Conservation (phyloP, 2,888 invertebrate genomes). For the Patella ulyssiponensis region DNA sequence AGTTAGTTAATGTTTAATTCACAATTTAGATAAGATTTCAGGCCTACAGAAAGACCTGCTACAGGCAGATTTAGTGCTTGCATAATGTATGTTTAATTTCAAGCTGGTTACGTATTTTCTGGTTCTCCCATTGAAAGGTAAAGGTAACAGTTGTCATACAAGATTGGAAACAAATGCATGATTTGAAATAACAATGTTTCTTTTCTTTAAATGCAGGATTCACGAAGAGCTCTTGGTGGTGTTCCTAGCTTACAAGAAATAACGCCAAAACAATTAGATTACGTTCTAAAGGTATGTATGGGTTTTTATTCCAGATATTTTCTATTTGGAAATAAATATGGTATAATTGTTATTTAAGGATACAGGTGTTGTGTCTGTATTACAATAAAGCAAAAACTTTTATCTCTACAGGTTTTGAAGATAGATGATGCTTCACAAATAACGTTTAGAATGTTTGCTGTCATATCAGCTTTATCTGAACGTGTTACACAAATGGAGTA, state of each 20-base stretch:
- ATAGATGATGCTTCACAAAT: slow-evolving; percentile 68
- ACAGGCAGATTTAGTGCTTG: too few relatives aligned
- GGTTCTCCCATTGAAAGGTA: too few relatives aligned
- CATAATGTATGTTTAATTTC: too few relatives aligned
- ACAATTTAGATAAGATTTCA: too few relatives aligned
- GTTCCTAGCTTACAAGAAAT: slow-evolving; percentile 65
- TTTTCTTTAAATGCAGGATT: slow-evolving; percentile 53
- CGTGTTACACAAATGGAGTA: slow-evolving; percentile 71
- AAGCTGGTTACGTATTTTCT: too few relatives aligned
- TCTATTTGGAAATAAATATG: too few relatives aligned
- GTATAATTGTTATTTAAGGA: too few relatives aligned
- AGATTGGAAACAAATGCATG: neutral
- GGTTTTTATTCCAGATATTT: neutral
- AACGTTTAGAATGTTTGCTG: slow-evolving; percentile 71
- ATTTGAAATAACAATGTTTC: neutral
- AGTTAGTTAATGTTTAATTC: too few relatives aligned
- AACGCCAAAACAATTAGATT: slow-evolving; percentile 68
- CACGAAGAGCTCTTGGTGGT: slow-evolving; percentile 63
- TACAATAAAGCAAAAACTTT: too few relatives aligned
- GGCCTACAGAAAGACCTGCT: too few relatives aligned
- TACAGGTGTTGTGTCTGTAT: neutral
- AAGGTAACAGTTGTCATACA: neutral
- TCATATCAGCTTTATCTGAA: slow-evolving; percentile 68
- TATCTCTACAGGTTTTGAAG: slow-evolving; percentile 59
- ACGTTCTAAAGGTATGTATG: slow-evolving; percentile 63